Conservation (phyloP, 2,113 vertebrate genomes). For the Solea solea region DNA sequence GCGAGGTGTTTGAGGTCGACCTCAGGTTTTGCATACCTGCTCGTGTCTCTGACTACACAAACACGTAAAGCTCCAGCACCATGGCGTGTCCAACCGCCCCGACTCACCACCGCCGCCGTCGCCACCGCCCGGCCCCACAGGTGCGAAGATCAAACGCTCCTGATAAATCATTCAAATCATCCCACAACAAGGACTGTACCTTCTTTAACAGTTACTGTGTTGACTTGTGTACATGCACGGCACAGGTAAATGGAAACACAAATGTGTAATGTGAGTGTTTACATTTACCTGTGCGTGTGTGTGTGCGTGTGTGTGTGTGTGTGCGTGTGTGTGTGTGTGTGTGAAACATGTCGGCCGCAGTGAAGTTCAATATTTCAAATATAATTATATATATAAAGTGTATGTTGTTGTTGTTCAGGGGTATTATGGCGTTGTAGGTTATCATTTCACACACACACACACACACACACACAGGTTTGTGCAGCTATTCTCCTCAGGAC, state of each 20-base stretch:
- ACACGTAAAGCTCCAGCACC: conserved; percentile 10
- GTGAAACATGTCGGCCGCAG: not conserved
- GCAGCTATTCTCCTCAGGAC: too few species aligned
- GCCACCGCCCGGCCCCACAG: conserved; percentile 10
- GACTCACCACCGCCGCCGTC: conserved; percentile 21
- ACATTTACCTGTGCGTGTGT: not conserved
- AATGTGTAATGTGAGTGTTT: not conserved
- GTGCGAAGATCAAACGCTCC: conserved; percentile 34
- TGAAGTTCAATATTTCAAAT: not conserved
- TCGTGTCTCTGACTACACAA: not conserved
- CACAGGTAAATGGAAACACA: not conserved
- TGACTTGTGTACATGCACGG: too few species aligned
- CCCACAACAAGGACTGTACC: not conserved
- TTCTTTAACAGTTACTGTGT: not conserved
- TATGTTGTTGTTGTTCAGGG: not conserved
- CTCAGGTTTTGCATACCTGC: conserved; percentile 75
- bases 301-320: not conserved
- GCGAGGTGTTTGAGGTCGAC: conserved; percentile 26
- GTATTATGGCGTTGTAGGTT: conserved; percentile 1
- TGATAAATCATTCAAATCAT: conserved; percentile 11
- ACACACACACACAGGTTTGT: conserved; percentile 3
- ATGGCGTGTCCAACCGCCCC: conserved; percentile 54
- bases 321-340: not conserved
- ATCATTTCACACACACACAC: conserved; percentile 36
- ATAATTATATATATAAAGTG: not conserved